Percentiles rank a stretch among this genome's conserved stretches.
Conservation (phyloP, 2,888 invertebrate genomes). For the Belgica antarctica region DNA sequence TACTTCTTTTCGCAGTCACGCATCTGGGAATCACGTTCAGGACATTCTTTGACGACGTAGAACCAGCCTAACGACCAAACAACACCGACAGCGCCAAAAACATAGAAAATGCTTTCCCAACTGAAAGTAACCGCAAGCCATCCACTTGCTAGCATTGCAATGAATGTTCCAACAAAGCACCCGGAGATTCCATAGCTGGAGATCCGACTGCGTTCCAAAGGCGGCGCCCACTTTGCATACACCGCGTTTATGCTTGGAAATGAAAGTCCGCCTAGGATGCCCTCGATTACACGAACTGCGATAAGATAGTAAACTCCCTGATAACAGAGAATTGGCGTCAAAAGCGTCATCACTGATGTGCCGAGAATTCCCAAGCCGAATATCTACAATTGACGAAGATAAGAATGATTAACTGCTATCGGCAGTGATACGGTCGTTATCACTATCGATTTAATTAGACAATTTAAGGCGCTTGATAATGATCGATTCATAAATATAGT, state of each 20-base stretch:
- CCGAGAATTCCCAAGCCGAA: constrained; percentile 75
- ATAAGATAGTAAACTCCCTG: constrained; percentile 68
- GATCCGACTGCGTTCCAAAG: constrained; percentile 67
- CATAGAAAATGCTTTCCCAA: constrained; percentile 78
- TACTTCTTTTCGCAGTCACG: constrained; percentile 70
- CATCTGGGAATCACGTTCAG: constrained; percentile 72
- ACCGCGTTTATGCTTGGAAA: constrained; percentile 50
- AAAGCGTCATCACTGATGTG: constrained; percentile 74
- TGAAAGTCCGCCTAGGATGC: constrained; percentile 62
- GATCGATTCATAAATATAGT: background rate
- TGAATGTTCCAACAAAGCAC: constrained; percentile 79
- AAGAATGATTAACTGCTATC: background rate
- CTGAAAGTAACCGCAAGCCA: constrained; percentile 70
- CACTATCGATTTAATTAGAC: constrained; percentile 7
- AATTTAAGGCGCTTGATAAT: background rate
- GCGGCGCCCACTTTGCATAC: constrained; percentile 80
- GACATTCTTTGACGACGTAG: constrained; percentile 68
- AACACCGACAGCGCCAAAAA: constrained; percentile 68
- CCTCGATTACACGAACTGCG: constrained; percentile 71
- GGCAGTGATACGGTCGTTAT: constrained; percentile 9
- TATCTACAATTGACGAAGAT: constrained; percentile 55
- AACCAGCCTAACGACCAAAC: constrained; percentile 73
- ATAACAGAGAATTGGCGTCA: constrained; percentile 75
- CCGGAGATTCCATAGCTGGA: constrained; percentile 75
- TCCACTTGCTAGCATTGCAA: constrained; percentile 77